These are phyloP conservation scores for Pemphigus obesinymphae DNA, from an alignment of 1,140 invertebrate species.

Conservation along the genomic window DNA sequence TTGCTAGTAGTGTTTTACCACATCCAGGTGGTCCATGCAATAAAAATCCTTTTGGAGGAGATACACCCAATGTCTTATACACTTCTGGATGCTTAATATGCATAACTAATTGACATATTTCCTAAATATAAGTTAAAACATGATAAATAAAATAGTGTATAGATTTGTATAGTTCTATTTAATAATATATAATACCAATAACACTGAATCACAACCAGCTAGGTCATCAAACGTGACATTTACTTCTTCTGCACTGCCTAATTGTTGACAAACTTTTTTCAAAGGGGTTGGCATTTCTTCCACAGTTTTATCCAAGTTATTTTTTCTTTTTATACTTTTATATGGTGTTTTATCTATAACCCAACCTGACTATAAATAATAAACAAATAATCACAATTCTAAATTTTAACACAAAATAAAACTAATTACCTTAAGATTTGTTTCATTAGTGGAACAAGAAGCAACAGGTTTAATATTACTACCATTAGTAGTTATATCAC, in stretches of 20 bases:
- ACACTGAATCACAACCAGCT: constrained; percentile 36
- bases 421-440: not conserved
- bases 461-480: not conserved
- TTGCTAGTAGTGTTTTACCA: constrained; percentile 85
- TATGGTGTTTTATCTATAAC: not conserved
- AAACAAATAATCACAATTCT: not conserved
- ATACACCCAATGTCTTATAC: constrained; percentile 71
- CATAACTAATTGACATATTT: constrained; percentile 44
- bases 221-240: constrained; percentile 32
- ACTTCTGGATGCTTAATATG: constrained; percentile 46
- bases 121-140: constrained; percentile 29
- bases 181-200: constrained; percentile 27
- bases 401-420: not conserved
- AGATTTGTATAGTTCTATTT: not conserved
- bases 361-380: constrained; percentile 18
- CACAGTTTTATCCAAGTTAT: not conserved
- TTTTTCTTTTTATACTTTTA: constrained; percentile 1
- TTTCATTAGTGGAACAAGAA: not conserved
- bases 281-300: not conserved
- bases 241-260: not conserved
- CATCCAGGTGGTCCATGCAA: constrained; percentile 89
- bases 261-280: constrained; percentile 19
- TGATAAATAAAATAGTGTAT: not conserved
- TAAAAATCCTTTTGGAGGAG: constrained; percentile 76
- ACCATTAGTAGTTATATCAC: not conserved